phyloP scores from a whole-genome alignment of 2,888 invertebrate species.

The Melitaea athalia region DNA sequence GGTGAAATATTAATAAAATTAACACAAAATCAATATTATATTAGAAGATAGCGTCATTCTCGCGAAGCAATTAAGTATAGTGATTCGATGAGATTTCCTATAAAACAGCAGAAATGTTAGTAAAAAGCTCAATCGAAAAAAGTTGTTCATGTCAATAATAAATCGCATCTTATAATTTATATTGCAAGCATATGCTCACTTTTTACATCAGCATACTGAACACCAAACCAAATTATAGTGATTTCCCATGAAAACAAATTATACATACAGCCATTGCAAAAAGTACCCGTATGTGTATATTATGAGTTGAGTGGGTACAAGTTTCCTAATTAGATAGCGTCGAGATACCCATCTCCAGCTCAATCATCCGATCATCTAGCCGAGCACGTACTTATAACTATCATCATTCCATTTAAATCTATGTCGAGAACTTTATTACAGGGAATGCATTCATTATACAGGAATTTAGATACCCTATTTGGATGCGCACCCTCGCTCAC shows the following conservation, averaged over 20 bases:
- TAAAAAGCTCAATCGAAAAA: background rate
- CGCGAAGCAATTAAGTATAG: background rate
- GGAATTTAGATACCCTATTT: slow-evolving; percentile 52
- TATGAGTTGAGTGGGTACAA: slow-evolving; percentile 20
- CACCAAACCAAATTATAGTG: background rate
- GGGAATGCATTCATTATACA: slow-evolving; percentile 54
- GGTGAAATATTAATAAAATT: slow-evolving; percentile 23
- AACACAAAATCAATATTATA: slow-evolving; percentile 22
- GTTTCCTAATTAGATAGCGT: slow-evolving; percentile 34
- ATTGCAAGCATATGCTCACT: background rate
- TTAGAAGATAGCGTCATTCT: slow-evolving; percentile 9
- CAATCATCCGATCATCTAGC: slow-evolving; percentile 31
- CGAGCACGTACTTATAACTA: slow-evolving; percentile 33
- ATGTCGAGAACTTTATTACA: slow-evolving; percentile 42
- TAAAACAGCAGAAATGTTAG: too few relatives aligned
- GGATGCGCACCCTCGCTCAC: slow-evolving; percentile 45
- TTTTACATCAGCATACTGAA: background rate
- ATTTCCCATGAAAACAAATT: background rate
- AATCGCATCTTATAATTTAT: background rate
- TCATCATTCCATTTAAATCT: slow-evolving; percentile 45
- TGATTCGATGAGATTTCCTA: too few relatives aligned
- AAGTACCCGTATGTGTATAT: background rate
- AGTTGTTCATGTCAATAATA: background rate
- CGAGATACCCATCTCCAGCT: slow-evolving; percentile 25
- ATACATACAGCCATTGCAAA: background rate